A percentile compares a stretch with the other conserved stretches of the same genome.
Evolutionary conservation across 2,888 invertebrate species (phyloP).

Genomic region (Drosophila affinis): DNA sequence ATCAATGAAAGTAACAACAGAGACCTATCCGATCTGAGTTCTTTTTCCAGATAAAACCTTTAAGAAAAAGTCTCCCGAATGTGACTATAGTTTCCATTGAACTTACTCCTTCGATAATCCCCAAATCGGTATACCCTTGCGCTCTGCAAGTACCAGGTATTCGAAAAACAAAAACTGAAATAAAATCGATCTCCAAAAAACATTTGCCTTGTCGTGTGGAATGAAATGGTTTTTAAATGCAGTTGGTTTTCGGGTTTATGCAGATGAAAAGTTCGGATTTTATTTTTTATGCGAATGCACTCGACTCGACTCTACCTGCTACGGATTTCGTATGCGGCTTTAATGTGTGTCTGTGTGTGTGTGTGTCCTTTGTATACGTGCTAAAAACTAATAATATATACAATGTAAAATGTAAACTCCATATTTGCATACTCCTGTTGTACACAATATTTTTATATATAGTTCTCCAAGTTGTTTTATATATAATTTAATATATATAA

Average conservation of each 20-base stretch:
- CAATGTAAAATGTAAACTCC: conserved; percentile 75
- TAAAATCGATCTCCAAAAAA: conserved; percentile 29
- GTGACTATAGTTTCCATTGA: too few relatives aligned
- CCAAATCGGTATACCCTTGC: not conserved
- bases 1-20: too few relatives aligned
- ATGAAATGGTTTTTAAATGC: conserved; percentile 66
- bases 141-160: not conserved
- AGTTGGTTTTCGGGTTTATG: conserved; percentile 62
- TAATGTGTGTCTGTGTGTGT: conserved; percentile 34
- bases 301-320: conserved; percentile 39
- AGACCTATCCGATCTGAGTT: too few relatives aligned
- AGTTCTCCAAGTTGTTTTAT: conserved; percentile 52
- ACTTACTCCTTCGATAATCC: too few relatives aligned
- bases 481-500: conserved; percentile 24
- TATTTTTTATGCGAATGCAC: conserved; percentile 39
- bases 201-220: conserved; percentile 53
- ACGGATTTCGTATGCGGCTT: conserved; percentile 64
- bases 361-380: conserved; percentile 65
- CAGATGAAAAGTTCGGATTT: conserved; percentile 41
- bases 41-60: too few relatives aligned
- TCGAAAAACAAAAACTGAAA: not conserved
- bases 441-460: conserved; percentile 80
- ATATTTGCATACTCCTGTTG: conserved; percentile 34
- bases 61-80: too few relatives aligned
- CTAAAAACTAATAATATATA: conserved; percentile 82